A percentile compares a stretch with the other conserved stretches of the same genome.
Conservation (phyloP, 2,888 invertebrate species). For the Protophormia terraenovae region DNA sequence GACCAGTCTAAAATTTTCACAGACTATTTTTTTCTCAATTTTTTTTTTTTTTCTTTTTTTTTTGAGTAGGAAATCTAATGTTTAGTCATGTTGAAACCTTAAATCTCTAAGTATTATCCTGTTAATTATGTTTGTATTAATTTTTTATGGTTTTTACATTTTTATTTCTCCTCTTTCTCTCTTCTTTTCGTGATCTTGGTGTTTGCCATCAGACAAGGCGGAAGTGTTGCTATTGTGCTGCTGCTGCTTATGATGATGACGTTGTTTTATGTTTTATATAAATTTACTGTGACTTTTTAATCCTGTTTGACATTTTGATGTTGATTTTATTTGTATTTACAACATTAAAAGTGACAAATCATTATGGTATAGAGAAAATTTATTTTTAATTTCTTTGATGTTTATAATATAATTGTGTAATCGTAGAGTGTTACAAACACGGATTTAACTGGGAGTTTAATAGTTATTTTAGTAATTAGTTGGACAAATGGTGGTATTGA, state of each 20-base stretch:
- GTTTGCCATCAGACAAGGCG: conserved; percentile 48
- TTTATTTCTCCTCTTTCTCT: not conserved
- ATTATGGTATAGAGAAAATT: not conserved
- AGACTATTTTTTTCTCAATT: not conserved
- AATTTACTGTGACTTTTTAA: conserved; percentile 43
- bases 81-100: conserved; percentile 56
- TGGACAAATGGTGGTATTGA: too few species aligned
- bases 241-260: conserved; percentile 11
- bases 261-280: conserved; percentile 26
- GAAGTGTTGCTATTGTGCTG: conserved; percentile 57
- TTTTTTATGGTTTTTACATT: conserved; percentile 34
- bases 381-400: not conserved
- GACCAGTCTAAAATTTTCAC: conserved; percentile 17
- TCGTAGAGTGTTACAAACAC: not conserved
- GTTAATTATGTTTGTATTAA: conserved; percentile 61
- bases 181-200: not conserved
- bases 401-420: not conserved
- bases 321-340: conserved; percentile 17
- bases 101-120: conserved; percentile 64
- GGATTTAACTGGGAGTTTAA: not conserved
- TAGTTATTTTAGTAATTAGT: too few species aligned
- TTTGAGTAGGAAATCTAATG: conserved; percentile 31
- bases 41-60: too few species aligned
- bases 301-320: conserved; percentile 46
- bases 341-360: conserved; percentile 44